Evolutionary conservation across 2,797 vertebrate genomes (phyloP), one percentile per base, ranked within the genome.

Genomic region (Sebastes elongatus): DNA sequence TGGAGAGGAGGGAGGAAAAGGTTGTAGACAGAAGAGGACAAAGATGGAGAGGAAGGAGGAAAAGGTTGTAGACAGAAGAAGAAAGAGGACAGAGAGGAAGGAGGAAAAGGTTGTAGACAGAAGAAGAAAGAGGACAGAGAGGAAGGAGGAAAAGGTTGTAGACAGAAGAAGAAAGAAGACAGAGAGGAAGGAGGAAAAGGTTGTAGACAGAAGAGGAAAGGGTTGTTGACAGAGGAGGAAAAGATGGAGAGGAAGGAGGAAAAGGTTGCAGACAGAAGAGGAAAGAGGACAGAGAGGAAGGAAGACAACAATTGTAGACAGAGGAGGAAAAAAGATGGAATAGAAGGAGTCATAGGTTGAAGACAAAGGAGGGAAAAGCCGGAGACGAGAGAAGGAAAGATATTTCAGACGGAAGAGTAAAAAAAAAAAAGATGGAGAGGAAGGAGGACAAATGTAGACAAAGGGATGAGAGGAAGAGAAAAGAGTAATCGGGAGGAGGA

Each of bases 401-500:
- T 46, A 2, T 11, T 30, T 18, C 30, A 10, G 30, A 62, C 2
- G 28, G 73, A n/a, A 42, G n/a, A 4, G 11, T 6, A 13, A 14
- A 2, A 25, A 32, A 32, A 32, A 42, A n/a, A 52, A n/a, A 52
- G 49, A 52, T n/a, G 49, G 49, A n/a, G 32, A 38, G 46, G 33
- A 65, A 38, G 20, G 49, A 53, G 11, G 9, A 14, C 18, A 52
- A 25, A 33, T 28, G 42, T 30, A 27, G 38, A 59, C 32, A 35
- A 14, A 28, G 11, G 33, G 23, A 46, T 33, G 52, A 75, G 35
- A 70, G 53, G 23, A 74, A 33, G n/a, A 49, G 46, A 71, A 28
- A 75, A 27, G 32, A 62, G 33, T 55, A 57, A 80, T 74, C 46
- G 14, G 59, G 35, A 76, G 53, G 67, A 86, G 82, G 62, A 82